phyloP scores from a whole-genome alignment of 2,113 vertebrate species.

The Scatophagus argus region DNA sequence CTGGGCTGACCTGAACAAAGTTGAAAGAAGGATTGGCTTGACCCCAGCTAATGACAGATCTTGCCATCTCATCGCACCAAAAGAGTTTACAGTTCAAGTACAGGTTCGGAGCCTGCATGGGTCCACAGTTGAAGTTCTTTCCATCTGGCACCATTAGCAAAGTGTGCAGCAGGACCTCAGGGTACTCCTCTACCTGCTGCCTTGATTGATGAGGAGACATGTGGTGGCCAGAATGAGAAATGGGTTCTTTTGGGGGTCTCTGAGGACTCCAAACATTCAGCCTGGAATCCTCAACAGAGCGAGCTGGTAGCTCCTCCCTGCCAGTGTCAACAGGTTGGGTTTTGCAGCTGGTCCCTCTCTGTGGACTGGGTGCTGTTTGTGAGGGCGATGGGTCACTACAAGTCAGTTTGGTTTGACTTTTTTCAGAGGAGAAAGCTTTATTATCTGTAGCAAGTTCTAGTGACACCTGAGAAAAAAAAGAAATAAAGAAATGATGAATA shows the following conservation, averaged over 20 bases:
- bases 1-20: constrained; percentile 89
- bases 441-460: constrained; percentile 85
- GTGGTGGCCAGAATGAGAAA: background rate
- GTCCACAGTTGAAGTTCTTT: constrained; percentile 84
- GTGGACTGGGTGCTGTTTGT: constrained; percentile 37
- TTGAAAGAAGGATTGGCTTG: constrained; percentile 87
- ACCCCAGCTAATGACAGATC: constrained; percentile 89
- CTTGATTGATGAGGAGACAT: constrained; percentile 18
- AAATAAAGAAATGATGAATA: too few species aligned
- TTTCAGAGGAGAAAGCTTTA: constrained; percentile 74
- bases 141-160: constrained; percentile 94
- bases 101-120: constrained; percentile 81
- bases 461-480: constrained; percentile 83
- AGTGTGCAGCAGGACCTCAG: constrained; percentile 85
- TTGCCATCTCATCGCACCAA: constrained; percentile 86
- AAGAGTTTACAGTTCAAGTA: constrained; percentile 96
- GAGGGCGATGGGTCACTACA: constrained; percentile 23
- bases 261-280: constrained; percentile 30
- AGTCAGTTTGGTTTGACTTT: constrained; percentile 50
- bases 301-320: constrained; percentile 27
- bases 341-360: constrained; percentile 18
- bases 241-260: background rate
- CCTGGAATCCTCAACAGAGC: constrained; percentile 19
- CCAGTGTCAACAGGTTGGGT: background rate
- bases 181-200: constrained; percentile 60